Evolutionary conservation across 2,888 invertebrate genomes (phyloP).

Genomic region (Idaea dimidiata): DNA sequence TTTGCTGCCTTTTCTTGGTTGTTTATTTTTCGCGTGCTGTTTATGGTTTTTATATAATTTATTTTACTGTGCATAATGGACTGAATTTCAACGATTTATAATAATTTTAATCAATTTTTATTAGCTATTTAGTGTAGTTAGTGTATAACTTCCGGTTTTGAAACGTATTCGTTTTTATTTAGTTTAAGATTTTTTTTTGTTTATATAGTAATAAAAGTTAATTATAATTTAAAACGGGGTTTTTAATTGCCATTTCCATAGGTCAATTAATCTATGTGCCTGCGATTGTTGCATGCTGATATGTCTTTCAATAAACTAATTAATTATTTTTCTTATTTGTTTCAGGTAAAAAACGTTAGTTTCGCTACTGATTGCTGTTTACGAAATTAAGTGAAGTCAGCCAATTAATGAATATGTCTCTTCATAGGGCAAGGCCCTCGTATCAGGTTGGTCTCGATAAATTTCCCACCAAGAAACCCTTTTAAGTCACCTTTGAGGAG

Average conservation of each 20-base stretch:
- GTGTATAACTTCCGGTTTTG: neutral
- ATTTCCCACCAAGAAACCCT: no score
- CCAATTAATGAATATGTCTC: neutral
- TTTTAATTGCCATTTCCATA: no score
- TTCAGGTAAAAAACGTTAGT: constrained; percentile 60
- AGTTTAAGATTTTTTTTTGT: no score
- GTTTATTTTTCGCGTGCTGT: constrained; percentile 7
- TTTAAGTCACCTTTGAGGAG: no score
- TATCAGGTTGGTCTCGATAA: no score
- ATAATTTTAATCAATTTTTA: constrained; percentile 2
- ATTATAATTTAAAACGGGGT: no score
- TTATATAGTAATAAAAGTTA: no score
- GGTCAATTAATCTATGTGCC: no score
- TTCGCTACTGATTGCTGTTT: constrained; percentile 26
- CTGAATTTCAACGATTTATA: neutral
- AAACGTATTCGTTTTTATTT: neutral
- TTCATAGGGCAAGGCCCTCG: neutral
- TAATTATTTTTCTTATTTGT: constrained; percentile 30
- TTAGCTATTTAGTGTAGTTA: neutral
- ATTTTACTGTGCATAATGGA: constrained; percentile 15
- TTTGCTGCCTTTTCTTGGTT: constrained; percentile 11
- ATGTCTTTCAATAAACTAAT: constrained; percentile 1
- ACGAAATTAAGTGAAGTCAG: constrained; percentile 6
- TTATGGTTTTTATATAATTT: constrained; percentile 8
- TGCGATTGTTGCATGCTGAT: no score